Evolutionary conservation across 2,888 invertebrate genomes (phyloP).

Genomic region (Drosophila cyrtoloma): DNA sequence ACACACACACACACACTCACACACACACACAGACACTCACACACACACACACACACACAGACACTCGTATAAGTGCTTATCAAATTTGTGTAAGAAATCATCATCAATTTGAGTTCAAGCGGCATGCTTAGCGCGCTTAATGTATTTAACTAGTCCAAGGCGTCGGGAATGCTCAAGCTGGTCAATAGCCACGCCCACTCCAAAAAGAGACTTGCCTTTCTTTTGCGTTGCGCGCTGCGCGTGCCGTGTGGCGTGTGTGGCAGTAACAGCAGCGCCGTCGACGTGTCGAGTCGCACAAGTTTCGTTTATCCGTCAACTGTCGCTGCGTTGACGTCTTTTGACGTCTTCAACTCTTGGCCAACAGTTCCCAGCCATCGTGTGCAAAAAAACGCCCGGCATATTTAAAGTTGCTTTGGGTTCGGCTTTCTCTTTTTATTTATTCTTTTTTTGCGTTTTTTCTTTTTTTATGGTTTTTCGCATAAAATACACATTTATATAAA

Average conservation of each 20-base stretch:
- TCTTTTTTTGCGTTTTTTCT: background rate
- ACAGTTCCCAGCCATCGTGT: background rate
- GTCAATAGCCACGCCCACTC: background rate
- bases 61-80: background rate
- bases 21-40: background rate
- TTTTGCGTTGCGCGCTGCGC: conserved; percentile 31
- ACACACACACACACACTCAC: too few species aligned
- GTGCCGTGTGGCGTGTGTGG: conserved; percentile 50
- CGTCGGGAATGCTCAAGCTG: background rate
- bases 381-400: background rate
- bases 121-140: conserved; percentile 9
- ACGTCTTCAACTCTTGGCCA: conserved; percentile 8
- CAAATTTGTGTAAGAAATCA: conserved; percentile 21
- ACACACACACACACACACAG: background rate
- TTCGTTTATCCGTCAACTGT: conserved; percentile 54
- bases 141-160: conserved; percentile 22
- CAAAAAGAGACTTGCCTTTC: background rate
- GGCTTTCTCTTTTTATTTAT: background rate
- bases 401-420: background rate
- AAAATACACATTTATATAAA: background rate
- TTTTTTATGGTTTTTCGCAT: background rate
- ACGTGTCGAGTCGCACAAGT: conserved; percentile 73
- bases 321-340: conserved; percentile 9
- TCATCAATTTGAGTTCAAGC: conserved; percentile 40
- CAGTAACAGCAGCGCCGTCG: conserved; percentile 74